Evolutionary conservation across 2,113 vertebrate genomes (phyloP), one percentile per base, ranked within the genome.

Genomic region (Elachura formosa): DNA sequence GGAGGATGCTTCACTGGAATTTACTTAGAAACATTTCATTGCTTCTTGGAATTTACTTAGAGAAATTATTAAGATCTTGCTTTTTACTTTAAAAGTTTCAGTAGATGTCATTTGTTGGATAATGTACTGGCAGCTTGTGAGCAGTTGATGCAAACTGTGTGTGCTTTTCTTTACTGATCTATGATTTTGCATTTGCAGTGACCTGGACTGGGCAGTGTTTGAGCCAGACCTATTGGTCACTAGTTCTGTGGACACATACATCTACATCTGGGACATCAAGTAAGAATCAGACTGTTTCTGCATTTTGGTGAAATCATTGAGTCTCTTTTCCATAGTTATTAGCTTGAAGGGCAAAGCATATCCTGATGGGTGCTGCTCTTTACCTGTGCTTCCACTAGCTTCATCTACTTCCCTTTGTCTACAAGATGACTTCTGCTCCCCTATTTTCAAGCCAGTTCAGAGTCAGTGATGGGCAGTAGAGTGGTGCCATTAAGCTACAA

Each of bases 211-310:
- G 99, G 99, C 99, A 1, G 98, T 99, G 92, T 99, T 99, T 88
- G 99, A 99, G 40, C 98, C 99, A 1, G 99, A 99, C 84, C 88
- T 99, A 43, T 97, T 99, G 81, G 99, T 99, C 77, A 99, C 99
- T 92, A 99, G 99, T 95, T 99, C 99, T 21, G 99, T 99, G 83
- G 99, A 99, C 97, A 99, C 99, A 0, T 99, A 99, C 96, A 99
- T 99, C 94, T 99, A 99, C 97, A 98, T 99, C 96, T 99, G 99
- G 99, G 99, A 99, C 96, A 99, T 99, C 96, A 99, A 99, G 99
- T 99, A 97, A 98, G 98, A 79, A 73, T 43, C 56, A 49, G 40
- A 59, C 22, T 63, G 49, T 77, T 67, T 40, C 36, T 90, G 45
- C 31, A 25, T n/a, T 51, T 45, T 46, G 23, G 63, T 68, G 46